Conservation (phyloP, 2,888 invertebrate genomes). For the Salpingus planirostris region DNA sequence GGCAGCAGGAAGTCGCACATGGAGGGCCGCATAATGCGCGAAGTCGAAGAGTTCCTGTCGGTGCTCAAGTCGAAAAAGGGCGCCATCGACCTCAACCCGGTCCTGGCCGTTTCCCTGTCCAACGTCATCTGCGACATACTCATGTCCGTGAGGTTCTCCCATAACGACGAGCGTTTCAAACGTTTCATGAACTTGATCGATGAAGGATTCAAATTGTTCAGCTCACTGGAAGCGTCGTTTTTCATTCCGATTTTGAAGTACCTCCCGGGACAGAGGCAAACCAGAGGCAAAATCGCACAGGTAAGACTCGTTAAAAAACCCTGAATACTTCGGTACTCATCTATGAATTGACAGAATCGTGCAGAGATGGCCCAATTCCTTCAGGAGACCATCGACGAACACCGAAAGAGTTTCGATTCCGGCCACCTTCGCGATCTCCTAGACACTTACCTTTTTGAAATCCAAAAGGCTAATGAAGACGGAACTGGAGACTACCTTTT, state of each 20-base stretch:
- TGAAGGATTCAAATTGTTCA: conserved; percentile 83
- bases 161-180: conserved; percentile 66
- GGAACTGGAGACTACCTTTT: conserved; percentile 66
- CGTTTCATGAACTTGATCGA: conserved; percentile 80
- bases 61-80: conserved; percentile 56
- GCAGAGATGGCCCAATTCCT: conserved; percentile 80
- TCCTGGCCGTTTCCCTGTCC: conserved; percentile 72
- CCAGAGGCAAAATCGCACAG: conserved; percentile 48
- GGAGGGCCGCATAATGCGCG: conserved; percentile 76
- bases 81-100: conserved; percentile 66
- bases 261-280: conserved; percentile 46
- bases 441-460: conserved; percentile 78
- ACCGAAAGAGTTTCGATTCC: conserved; percentile 65
- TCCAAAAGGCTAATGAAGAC: conserved; percentile 70
- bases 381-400: conserved; percentile 74
- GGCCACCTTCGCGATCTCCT: conserved; percentile 72
- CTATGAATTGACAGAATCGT: conserved; percentile 56
- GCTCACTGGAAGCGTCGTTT: conserved; percentile 71
- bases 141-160: conserved; percentile 79
- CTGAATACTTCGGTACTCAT: conserved; percentile 9
- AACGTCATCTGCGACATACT: conserved; percentile 87
- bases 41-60: conserved; percentile 66
- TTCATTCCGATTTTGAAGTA: conserved; percentile 72
- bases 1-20: conserved; percentile 72
- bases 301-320: conserved; percentile 25